Percentiles rank a stretch among this genome's conserved stretches.
Conservation (phyloP, 2,888 invertebrate genomes). For the Mythimna impura region DNA sequence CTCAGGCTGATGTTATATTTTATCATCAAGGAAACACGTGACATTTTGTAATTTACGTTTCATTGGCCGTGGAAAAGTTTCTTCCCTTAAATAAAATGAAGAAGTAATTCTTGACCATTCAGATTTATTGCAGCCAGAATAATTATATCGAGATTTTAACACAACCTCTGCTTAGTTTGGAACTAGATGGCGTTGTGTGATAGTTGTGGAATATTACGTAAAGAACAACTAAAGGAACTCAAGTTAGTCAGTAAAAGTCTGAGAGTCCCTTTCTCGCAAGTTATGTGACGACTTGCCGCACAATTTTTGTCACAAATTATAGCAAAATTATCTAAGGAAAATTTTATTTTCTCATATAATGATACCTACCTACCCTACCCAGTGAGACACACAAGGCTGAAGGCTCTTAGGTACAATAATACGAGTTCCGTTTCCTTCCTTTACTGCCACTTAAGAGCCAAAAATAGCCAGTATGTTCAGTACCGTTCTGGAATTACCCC, state of each 20-base stretch:
- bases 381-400: neutral
- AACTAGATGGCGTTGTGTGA: no score
- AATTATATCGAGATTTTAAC: neutral
- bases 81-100: neutral
- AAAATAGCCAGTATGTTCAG: neutral
- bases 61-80: slow-evolving; percentile 14
- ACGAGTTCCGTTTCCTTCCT: neutral
- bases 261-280: no score
- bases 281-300: no score
- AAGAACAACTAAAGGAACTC: no score
- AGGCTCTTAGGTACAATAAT: neutral
- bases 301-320: neutral
- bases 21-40: slow-evolving; percentile 17
- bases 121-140: neutral
- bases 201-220: no score
- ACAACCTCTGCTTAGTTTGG: no score
- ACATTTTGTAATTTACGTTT: slow-evolving; percentile 20
- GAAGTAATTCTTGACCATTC: neutral
- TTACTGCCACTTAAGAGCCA: neutral
- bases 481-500: neutral
- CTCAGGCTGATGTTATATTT: slow-evolving; percentile 18
- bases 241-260: no score
- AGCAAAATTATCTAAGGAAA: neutral
- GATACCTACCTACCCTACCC: neutral
- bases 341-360: no score